These are phyloP conservation scores for Gobio gobio DNA, from an alignment of 2,113 vertebrate genomes.

Conservation along the genomic window DNA sequence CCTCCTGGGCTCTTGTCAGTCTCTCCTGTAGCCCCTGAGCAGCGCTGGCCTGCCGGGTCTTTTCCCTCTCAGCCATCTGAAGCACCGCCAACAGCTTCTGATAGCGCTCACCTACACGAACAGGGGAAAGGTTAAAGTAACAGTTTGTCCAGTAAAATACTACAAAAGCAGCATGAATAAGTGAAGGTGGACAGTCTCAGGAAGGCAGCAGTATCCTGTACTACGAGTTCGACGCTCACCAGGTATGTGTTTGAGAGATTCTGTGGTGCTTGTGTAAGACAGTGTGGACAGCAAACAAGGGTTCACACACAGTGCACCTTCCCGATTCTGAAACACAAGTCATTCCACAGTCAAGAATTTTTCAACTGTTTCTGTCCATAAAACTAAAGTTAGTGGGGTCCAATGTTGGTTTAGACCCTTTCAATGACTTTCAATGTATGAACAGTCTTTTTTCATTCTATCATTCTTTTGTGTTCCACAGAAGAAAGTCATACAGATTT, in stretches of 20 bases:
- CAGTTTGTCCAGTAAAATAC: neutral
- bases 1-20: slow-evolving; percentile 81
- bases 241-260: slow-evolving; percentile 64
- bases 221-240: slow-evolving; percentile 58
- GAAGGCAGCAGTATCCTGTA: neutral
- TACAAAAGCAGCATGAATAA: neutral
- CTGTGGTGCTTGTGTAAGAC: slow-evolving; percentile 61
- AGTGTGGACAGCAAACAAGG: slow-evolving; percentile 71
- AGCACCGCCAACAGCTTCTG: slow-evolving; percentile 77
- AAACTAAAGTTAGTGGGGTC: neutral
- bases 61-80: slow-evolving; percentile 82
- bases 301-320: slow-evolving; percentile 64
- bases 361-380: neutral
- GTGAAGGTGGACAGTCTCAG: neutral
- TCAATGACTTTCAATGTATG: neutral
- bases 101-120: slow-evolving; percentile 73
- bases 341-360: neutral
- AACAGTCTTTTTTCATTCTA: neutral
- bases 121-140: neutral
- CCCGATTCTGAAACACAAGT: slow-evolving; percentile 61
- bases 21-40: slow-evolving; percentile 79
- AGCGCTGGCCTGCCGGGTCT: slow-evolving; percentile 72
- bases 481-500: neutral
- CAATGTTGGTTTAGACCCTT: neutral
- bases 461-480: neutral